Conservation (phyloP, 2,113 vertebrate genomes). For the Dascyllus trimaculatus region DNA sequence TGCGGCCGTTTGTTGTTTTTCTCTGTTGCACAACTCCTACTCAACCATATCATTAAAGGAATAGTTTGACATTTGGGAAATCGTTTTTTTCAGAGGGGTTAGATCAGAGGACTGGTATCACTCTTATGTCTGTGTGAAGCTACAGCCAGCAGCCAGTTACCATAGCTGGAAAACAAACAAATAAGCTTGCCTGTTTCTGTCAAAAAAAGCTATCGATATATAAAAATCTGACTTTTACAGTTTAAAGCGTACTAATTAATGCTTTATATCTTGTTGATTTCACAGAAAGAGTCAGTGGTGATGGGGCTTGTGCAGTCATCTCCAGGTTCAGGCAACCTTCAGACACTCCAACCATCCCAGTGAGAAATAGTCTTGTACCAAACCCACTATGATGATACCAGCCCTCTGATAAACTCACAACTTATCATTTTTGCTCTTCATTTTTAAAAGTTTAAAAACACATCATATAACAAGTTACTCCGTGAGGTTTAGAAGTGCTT, state of each 20-base stretch:
- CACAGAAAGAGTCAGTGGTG: neutral
- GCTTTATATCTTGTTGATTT: neutral
- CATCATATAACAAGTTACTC: too few relatives aligned
- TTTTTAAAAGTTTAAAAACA: too few relatives aligned
- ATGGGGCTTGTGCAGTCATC: neutral
- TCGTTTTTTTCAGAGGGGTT: neutral
- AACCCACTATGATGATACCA: neutral
- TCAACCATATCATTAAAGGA: constrained; percentile 6
- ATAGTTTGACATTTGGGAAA: neutral
- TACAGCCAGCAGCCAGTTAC: neutral
- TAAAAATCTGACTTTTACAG: too few relatives aligned
- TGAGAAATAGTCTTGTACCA: neutral
- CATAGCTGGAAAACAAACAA: neutral
- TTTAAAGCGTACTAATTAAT: neutral
- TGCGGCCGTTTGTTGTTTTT: constrained; percentile 54
- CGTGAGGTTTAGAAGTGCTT: too few relatives aligned
- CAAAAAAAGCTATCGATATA: neutral
- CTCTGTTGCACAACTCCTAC: constrained; percentile 24
- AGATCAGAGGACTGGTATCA: neutral
- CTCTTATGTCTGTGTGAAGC: neutral
- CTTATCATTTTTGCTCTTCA: too few relatives aligned
- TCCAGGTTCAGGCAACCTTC: neutral
- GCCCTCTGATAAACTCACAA: too few relatives aligned
- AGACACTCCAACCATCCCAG: neutral
- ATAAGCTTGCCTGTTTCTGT: neutral